Percentiles rank a stretch among this genome's conserved stretches.
Conservation (phyloP, 2,888 invertebrate genomes). For the Hylaea fasciaria region DNA sequence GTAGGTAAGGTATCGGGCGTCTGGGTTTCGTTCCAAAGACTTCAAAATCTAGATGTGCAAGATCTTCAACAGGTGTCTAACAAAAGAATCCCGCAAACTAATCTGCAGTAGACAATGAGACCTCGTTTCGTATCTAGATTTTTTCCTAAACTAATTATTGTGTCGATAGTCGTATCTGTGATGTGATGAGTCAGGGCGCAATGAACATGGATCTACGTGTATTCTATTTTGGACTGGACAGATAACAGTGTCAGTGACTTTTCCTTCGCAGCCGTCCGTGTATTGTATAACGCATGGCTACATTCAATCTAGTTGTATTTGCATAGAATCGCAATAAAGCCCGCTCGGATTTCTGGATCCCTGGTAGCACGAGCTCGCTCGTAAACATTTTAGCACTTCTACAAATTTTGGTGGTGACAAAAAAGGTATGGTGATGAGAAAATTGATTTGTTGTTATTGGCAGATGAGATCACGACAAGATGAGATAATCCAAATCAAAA, state of each 20-base stretch:
- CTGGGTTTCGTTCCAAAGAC: slow-evolving; percentile 32
- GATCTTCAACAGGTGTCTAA: slow-evolving; percentile 30
- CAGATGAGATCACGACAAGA: too few species aligned
- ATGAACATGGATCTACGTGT: slow-evolving; percentile 42
- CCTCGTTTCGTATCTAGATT: slow-evolving; percentile 14
- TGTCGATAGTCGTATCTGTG: slow-evolving; percentile 26
- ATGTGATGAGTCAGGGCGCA: slow-evolving; percentile 49
- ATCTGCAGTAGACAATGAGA: slow-evolving; percentile 28
- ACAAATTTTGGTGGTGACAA: slow-evolving; percentile 6
- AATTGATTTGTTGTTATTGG: too few species aligned
- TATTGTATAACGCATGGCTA: slow-evolving; percentile 30
- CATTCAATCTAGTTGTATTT: slow-evolving; percentile 35
- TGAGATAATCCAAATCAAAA: too few species aligned
- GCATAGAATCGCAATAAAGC: slow-evolving; percentile 28
- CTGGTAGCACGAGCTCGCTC: slow-evolving; percentile 37
- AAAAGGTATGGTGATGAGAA: too few species aligned
- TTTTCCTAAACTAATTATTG: slow-evolving; percentile 25
- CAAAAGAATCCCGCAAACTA: slow-evolving; percentile 32
- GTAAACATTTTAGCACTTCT: slow-evolving; percentile 32
- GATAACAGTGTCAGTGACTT: slow-evolving; percentile 60
- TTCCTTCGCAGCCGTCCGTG: slow-evolving; percentile 20
- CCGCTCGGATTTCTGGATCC: slow-evolving; percentile 32
- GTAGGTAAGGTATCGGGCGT: slow-evolving; percentile 21
- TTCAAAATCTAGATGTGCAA: slow-evolving; percentile 17
- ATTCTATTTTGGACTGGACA: slow-evolving; percentile 55